phyloP scores from a whole-genome alignment of 2,113 vertebrate species.

The Arothron firmamentum region DNA sequence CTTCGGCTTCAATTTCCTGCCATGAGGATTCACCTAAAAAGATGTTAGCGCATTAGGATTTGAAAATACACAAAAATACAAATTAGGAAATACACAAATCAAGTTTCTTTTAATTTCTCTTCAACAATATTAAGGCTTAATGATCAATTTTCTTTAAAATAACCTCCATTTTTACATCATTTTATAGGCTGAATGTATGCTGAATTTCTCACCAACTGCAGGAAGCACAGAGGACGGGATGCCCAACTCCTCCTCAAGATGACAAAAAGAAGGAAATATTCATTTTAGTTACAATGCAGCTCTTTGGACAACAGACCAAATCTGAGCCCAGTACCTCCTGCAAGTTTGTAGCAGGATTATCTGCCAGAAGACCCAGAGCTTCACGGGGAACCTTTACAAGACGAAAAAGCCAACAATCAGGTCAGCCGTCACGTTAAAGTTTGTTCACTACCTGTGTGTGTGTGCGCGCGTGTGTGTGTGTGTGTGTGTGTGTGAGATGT shows the following conservation, averaged over 20 bases:
- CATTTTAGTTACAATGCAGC: neutral
- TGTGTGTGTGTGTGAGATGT: too few species aligned
- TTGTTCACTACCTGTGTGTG: neutral
- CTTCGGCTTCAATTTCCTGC: slow-evolving; percentile 7
- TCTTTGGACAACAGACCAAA: neutral
- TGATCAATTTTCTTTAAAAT: neutral
- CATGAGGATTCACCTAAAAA: slow-evolving; percentile 12
- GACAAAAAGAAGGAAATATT: neutral
- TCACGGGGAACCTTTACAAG: slow-evolving; percentile 22
- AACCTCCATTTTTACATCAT: neutral
- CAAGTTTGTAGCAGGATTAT: neutral
- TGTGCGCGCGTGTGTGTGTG: too few species aligned
- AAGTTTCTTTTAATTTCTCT: too few species aligned
- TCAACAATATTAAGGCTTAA: too few species aligned
- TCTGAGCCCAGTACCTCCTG: slow-evolving; percentile 14
- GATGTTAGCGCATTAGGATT: neutral
- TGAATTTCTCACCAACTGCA: slow-evolving; percentile 33
- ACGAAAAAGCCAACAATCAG: neutral
- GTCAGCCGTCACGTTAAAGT: neutral
- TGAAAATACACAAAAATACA: too few species aligned
- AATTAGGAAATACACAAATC: too few species aligned
- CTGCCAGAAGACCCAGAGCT: neutral
- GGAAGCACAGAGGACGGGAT: neutral
- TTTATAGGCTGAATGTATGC: neutral
- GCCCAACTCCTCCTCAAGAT: slow-evolving; percentile 1